Evolutionary conservation across 1,140 invertebrate genomes (phyloP), one percentile per base, ranked within the genome.

Genomic region (Sycophaga agraensis): DNA sequence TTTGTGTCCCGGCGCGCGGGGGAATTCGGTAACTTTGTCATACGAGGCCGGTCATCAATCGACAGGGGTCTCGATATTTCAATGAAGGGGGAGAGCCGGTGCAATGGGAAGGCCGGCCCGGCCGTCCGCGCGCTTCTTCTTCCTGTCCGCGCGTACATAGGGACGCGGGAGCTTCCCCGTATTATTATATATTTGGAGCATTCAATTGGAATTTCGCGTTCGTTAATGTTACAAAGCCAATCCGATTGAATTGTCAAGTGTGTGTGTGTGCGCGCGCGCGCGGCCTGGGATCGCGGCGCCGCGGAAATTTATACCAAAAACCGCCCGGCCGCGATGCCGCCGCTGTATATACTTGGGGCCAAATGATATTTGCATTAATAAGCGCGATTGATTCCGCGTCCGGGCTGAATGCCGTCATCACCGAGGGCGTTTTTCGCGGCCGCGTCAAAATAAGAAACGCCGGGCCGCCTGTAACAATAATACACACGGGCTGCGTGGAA

Each of bases 31-130:
- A 28, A 39, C 14, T 7, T 26, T 59, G 57, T n/a, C 11, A 50
- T 34, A 50, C 24, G 46, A 59, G 19, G 9, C 57, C 22, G 37
- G 35, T 34, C 57, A 59, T 59, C 31, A 60, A 60, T 59, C 37
- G 16, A 21, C 56, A 49, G 17, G 1, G 21, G 43, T 39, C 22
- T 48, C 43, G 11, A 48, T 58, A 58, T 58, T 48, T 49, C 34
- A 58, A 49, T 58, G 14, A n/a, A 19, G 42, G 28, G 28, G 28
- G 19, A 26, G n/a, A n/a, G n/a, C n/a, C n/a, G n/a, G n/a, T n/a
- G n/a, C n/a, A n/a, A n/a, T n/a, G n/a, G n/a, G n/a, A n/a, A n/a
- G n/a, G n/a, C n/a, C n/a, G 28, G 28, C 14, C 8, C 14, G 35
- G 35, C 7, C 7, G 19, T 7, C 4, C 21, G n/a, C 7, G 19